Evolutionary conservation across 2,888 invertebrate species (phyloP).

Genomic region (Luffia ferchaultella): DNA sequence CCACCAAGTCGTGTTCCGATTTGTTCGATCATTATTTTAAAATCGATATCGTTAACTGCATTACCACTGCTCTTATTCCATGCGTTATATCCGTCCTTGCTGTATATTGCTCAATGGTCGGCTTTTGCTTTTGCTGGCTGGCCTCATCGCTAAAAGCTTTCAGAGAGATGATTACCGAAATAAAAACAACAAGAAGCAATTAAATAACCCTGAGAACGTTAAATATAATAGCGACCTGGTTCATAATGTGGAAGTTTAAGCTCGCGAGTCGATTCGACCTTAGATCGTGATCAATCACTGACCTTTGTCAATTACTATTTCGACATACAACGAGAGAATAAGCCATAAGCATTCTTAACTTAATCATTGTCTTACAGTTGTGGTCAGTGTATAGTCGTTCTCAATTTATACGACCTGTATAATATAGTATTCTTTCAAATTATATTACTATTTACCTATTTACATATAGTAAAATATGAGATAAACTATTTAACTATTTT

Average conservation of each 20-base stretch:
- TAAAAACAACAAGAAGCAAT: constrained; percentile 42
- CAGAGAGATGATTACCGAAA: constrained; percentile 26
- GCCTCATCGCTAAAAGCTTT: constrained; percentile 51
- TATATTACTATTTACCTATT: too few species aligned
- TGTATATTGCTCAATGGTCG: constrained; percentile 38
- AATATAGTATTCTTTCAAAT: too few species aligned
- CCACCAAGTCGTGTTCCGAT: too few species aligned
- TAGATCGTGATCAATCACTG: constrained; percentile 19
- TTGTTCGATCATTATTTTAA: too few species aligned
- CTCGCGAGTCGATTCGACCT: not conserved
- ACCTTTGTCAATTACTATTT: constrained; percentile 38
- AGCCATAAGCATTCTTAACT: constrained; percentile 3
- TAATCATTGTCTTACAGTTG: not conserved
- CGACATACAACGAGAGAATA: constrained; percentile 23
- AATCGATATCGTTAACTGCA: too few species aligned
- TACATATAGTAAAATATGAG: too few species aligned
- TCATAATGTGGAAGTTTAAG: not conserved
- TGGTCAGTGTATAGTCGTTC: too few species aligned
- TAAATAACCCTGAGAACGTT: constrained; percentile 18
- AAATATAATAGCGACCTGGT: constrained; percentile 1
- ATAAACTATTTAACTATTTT: too few species aligned
- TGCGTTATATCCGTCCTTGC: too few species aligned
- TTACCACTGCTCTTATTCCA: too few species aligned
- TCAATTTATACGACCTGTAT: too few species aligned
- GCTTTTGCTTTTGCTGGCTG: constrained; percentile 24